Evolutionary conservation across 2,113 vertebrate species (phyloP).

Genomic region (Nanorana parkeri): DNA sequence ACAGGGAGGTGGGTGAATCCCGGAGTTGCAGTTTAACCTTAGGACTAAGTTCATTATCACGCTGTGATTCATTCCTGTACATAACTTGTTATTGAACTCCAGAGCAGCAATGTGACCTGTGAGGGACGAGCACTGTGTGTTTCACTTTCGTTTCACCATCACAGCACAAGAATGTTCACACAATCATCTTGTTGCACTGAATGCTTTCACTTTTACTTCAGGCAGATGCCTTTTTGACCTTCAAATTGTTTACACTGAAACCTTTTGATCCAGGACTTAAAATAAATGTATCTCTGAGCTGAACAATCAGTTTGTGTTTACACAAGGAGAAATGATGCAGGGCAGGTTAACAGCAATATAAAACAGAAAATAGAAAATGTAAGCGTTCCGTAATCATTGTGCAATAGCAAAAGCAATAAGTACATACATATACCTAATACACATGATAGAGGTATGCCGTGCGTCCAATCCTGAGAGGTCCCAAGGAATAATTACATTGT

Average conservation of each 20-base stretch:
- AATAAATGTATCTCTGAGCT: neutral
- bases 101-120: no score
- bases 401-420: neutral
- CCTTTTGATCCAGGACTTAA: constrained; percentile 17
- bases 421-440: neutral
- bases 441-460: no score
- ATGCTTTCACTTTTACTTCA: constrained; percentile 52
- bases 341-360: neutral
- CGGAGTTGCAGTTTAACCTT: no score
- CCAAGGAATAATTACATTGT: no score
- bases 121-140: neutral
- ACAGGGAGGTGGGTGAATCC: no score
- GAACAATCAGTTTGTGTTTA: constrained; percentile 11
- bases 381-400: neutral
- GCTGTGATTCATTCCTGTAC: neutral
- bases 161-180: neutral
- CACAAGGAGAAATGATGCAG: neutral
- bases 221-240: constrained; percentile 20
- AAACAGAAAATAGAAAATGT: constrained; percentile 14
- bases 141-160: constrained; percentile 46
- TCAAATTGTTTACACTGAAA: constrained; percentile 24
- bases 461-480: no score
- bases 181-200: constrained; percentile 6
- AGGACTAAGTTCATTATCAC: no score
- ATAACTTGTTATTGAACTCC: neutral